A percentile compares a stretch with the other conserved stretches of the same genome.
phyloP scores from a whole-genome alignment of 2,888 invertebrate genomes.

The Volucella zonaria region DNA sequence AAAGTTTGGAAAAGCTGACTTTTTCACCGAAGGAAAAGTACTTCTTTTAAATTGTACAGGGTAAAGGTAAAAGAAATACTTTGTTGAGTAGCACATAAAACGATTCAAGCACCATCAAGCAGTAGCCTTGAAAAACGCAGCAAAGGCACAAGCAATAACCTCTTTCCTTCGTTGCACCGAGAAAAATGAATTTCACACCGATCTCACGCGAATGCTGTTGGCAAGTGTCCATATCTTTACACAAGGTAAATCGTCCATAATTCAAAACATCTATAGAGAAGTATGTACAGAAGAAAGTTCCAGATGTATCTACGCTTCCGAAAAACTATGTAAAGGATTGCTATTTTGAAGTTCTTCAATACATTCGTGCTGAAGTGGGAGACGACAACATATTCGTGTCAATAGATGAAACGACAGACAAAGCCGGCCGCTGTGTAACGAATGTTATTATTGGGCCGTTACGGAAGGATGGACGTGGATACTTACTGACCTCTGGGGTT shows the following conservation, averaged over 20 bases:
- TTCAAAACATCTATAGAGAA: constrained; percentile 14
- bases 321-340: constrained; percentile 16
- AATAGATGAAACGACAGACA: too few species aligned
- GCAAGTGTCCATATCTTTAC: background rate
- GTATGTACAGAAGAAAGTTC: background rate
- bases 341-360: constrained; percentile 7
- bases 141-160: background rate
- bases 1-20: background rate
- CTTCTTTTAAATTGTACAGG: too few species aligned
- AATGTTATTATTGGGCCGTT: too few species aligned
- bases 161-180: background rate
- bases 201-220: background rate
- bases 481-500: too few species aligned
- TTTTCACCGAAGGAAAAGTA: background rate
- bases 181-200: background rate
- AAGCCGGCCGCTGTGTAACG: too few species aligned
- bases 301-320: constrained; percentile 2
- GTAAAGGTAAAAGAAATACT: too few species aligned
- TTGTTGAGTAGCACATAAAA: background rate
- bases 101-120: background rate
- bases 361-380: background rate
- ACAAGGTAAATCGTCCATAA: background rate
- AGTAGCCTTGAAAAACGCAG: background rate
- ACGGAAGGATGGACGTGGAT: too few species aligned
- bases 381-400: background rate